Conservation (phyloP, 2,797 vertebrate genomes). For the Pipistrellus pipistrellus region DNA sequence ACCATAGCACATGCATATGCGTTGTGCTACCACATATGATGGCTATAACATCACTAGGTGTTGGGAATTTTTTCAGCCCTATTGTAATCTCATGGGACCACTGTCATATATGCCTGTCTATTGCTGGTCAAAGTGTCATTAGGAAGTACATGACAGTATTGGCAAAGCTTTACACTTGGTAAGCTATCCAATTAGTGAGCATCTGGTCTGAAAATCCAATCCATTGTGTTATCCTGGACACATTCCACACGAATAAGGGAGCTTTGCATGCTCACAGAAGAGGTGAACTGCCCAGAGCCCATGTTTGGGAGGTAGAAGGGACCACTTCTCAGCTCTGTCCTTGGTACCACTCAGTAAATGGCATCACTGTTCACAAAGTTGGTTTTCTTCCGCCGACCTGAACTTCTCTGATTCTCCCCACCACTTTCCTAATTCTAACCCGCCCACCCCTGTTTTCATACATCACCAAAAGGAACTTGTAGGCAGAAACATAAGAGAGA, state of each 20-base stretch:
- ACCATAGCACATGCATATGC: neutral
- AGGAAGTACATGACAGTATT: neutral
- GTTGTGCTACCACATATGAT: neutral
- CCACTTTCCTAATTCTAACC: neutral
- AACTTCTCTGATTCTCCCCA: neutral
- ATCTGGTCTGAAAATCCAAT: neutral
- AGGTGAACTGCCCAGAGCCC: neutral
- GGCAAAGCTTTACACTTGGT: slow-evolving; percentile 23
- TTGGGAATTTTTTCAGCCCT: neutral
- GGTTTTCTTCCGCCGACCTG: neutral
- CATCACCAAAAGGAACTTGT: slow-evolving; percentile 27
- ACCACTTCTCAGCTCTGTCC: neutral
- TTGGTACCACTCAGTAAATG: neutral
- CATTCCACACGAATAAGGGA: neutral
- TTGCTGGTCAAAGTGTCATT: neutral
- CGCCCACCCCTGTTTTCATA: slow-evolving; percentile 27
- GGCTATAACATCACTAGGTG: neutral
- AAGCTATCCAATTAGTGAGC: slow-evolving; percentile 16
- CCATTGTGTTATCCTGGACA: neutral
- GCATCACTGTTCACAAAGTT: neutral
- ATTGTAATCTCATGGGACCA: neutral
- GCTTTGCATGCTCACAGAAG: neutral
- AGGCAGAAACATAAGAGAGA: slow-evolving; percentile 39
- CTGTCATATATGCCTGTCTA: neutral
- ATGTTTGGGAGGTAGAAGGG: neutral